Percentiles rank a stretch among this genome's conserved stretches.
These are phyloP conservation scores for Nymphalis polychloros DNA, from an alignment of 2,888 invertebrate genomes.

Conservation along the genomic window DNA sequence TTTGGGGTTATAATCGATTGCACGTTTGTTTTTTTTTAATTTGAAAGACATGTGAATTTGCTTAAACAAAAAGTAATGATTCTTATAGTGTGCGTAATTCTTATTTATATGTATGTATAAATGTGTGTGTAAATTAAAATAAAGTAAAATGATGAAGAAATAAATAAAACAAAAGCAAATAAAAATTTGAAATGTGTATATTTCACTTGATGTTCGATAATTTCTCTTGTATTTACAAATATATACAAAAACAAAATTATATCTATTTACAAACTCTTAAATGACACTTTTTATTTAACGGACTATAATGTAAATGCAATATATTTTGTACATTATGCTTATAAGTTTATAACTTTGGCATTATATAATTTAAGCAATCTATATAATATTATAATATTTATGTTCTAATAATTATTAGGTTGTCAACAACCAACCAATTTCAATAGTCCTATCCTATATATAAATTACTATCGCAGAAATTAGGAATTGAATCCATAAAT, in stretches of 20 bases:
- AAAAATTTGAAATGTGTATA: conserved; percentile 75
- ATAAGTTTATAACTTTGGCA: conserved; percentile 78
- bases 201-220: conserved; percentile 64
- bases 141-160: conserved; percentile 41
- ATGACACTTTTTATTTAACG: conserved; percentile 54
- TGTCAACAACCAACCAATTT: conserved; percentile 54
- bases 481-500: conserved; percentile 69
- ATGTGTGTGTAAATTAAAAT: conserved; percentile 8
- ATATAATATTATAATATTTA: conserved; percentile 14
- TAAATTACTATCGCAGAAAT: conserved; percentile 77
- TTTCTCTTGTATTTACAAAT: conserved; percentile 69
- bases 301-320: conserved; percentile 64
- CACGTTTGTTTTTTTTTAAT: too few species aligned
- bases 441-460: conserved; percentile 48
- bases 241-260: conserved; percentile 63
- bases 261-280: conserved; percentile 71
- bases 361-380: conserved; percentile 63
- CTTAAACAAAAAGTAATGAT: neutral
- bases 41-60: neutral
- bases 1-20: too few species aligned
- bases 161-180: conserved; percentile 77
- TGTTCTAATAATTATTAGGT: conserved; percentile 25
- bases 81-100: neutral
- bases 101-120: neutral
- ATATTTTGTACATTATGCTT: conserved; percentile 63